These are phyloP conservation scores for Oreochromis mossambicus DNA, from an alignment of 2,797 vertebrate species.

Conservation along the genomic window DNA sequence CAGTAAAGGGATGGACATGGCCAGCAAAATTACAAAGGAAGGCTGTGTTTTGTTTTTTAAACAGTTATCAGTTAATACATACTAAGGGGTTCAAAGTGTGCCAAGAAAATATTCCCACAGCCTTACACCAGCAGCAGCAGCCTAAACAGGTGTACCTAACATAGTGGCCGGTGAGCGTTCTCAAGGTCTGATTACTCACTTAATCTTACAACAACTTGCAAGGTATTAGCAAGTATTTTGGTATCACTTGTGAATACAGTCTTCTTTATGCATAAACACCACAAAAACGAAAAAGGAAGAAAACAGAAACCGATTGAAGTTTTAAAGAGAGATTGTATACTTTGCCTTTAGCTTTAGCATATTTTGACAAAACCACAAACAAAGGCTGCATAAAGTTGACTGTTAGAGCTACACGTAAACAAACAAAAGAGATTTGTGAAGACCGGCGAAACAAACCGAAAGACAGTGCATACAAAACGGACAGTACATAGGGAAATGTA, in stretches of 20 bases:
- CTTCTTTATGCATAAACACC: neutral
- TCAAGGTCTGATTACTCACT: neutral
- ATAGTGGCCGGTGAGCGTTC: neutral
- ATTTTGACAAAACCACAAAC: neutral
- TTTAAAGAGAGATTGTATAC: neutral
- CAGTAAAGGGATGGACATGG: neutral
- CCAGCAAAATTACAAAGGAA: neutral
- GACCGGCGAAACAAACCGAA: neutral
- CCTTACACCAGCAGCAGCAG: neutral
- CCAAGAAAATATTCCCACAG: neutral
- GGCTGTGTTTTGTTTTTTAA: neutral
- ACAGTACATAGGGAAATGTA: neutral
- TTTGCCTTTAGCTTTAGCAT: neutral
- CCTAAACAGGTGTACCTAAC: neutral
- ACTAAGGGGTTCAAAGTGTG: neutral
- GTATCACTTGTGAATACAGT: too few relatives aligned
- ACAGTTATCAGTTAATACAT: neutral
- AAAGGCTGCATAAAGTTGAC: neutral
- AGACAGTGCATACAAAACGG: neutral
- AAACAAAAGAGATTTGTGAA: neutral
- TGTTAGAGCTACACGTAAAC: neutral
- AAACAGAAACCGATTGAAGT: neutral
- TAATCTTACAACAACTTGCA: neutral
- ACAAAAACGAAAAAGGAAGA: neutral
- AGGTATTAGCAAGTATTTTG: neutral